Conservation (phyloP, 2,113 vertebrate genomes). For the Arothron firmamentum region DNA sequence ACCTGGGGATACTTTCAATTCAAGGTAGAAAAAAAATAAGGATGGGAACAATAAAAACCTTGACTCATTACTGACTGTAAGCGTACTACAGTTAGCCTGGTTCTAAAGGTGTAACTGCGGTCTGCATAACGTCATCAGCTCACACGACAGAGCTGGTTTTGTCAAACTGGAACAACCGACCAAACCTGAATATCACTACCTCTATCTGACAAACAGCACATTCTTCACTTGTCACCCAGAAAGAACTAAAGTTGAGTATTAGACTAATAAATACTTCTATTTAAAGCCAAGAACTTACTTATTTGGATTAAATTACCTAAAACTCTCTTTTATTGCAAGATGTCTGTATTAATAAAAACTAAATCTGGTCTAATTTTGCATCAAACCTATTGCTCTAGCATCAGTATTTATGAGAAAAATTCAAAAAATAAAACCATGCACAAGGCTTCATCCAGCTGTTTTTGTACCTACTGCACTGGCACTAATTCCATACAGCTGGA, state of each 20-base stretch:
- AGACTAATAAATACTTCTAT: too few relatives aligned
- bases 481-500: not conserved
- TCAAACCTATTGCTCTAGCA: not conserved
- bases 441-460: not conserved
- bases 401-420: not conserved
- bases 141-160: conserved; percentile 63
- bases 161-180: conserved; percentile 72
- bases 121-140: conserved; percentile 41
- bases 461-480: not conserved
- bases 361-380: too few relatives aligned
- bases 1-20: conserved; percentile 7
- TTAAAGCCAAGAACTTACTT: too few relatives aligned
- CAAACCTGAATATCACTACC: conserved; percentile 64
- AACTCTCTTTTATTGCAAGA: too few relatives aligned
- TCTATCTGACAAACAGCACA: conserved; percentile 57
- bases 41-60: not conserved
- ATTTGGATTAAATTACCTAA: too few relatives aligned
- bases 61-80: conserved; percentile 7
- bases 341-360: too few relatives aligned
- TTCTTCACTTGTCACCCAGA: conserved; percentile 54
- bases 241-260: not conserved
- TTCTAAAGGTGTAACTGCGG: conserved; percentile 37
- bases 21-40: conserved; percentile 3
- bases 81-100: conserved; percentile 11
- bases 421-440: not conserved